Base-by-base conservation (phyloP, 2,888 invertebrate genomes). In the Microdon myrmicae region DNA sequence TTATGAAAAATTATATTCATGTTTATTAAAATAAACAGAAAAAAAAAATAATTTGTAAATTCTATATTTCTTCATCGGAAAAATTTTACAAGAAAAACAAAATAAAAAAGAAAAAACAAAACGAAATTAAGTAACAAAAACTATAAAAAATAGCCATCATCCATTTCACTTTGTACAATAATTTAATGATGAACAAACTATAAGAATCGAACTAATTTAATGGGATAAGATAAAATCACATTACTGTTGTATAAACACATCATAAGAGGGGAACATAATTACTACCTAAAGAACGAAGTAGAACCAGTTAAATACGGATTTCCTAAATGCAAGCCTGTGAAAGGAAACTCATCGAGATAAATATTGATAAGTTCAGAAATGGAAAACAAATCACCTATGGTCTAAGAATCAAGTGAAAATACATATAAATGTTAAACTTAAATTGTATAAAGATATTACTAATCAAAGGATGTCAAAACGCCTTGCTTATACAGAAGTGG, bases 181-280 rank as follows among this genome's bases (percentile, higher is more conserved):
- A 56, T 10, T 14, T 38, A 13, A 14, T 16, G 34, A 55, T 14
- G 20, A 54, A 22, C 13, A 55, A 45, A 29, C 25, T 45, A 49
- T 32, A 67, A 67, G 48, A 48, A 41, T 7, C 41, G 54, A 59
- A 17, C 20, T 43, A 53, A 44, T 26, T 38, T 53, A 45, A 56
- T 53, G 58, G 43, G 59, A 58, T 56, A 59, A 60, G 58, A 61
- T 58, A 67, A 59, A 68, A 67, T 58, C 67, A 68, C 56, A 66
- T 68, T 67, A 53, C 56, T 51, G 56, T 58, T 59, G 53, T 66
- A 59, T 48, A 54, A 47, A 59, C 66, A 54, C 59, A 22, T 8
- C 5, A 8, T 6, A 22, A 22, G 8, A 22, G 8, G 8, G 8
- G 6, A 22, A 22, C 5, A 22, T 6, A 22, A 22, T 22, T 22